Evolutionary conservation across 1,140 invertebrate species (phyloP), one percentile per base, ranked within the genome.

Genomic region (Helicoverpa armigera): DNA sequence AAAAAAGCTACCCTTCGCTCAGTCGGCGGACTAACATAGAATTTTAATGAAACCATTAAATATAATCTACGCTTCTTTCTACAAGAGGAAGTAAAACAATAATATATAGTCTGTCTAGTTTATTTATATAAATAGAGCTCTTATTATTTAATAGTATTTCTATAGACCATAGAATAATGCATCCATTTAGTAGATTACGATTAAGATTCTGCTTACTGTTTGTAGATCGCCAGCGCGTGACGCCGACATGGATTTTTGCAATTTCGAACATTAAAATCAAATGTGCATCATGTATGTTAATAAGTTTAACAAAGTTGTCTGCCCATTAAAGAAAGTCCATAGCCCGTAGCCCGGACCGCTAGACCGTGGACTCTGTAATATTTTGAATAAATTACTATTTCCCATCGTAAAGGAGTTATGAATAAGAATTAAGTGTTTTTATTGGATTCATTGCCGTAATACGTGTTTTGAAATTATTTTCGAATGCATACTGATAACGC

Each of bases 251-350:
- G 43, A 81, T 85, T 82, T 85, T 85, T 81, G 83, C 83, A 82
- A 48, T 79, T 70, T 70, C 31, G 63, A 74, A 74, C 53, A 79
- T 79, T 53, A 79, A 70, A 79, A 79, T 56, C 48, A 51, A 65
- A 79, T 58, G 43, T 69, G 63, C 53, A 79, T 58, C 43, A 58
- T 70, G 58, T 85, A 88, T 86, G 83, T 72, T 85, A 88, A 88
- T 88, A 78, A 88, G 86, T 82, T 86, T 83, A 87, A 85, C 86
- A 81, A 86, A 85, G 83, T 84, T 85, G 83, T 88, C 83, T 84
- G 76, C 53, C 53, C 53, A 60, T 70, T 79, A 60, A 79, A 50
- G 63, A 70, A 58, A 77, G 61, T 67, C 61, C 61, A 16, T 35
- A 67, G 61, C 16, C 29, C 63, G 63, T 13, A 31, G 65, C 65